Evolutionary conservation across 2,888 invertebrate species (phyloP).

Genomic region (Trichogramma dendrolimi): DNA sequence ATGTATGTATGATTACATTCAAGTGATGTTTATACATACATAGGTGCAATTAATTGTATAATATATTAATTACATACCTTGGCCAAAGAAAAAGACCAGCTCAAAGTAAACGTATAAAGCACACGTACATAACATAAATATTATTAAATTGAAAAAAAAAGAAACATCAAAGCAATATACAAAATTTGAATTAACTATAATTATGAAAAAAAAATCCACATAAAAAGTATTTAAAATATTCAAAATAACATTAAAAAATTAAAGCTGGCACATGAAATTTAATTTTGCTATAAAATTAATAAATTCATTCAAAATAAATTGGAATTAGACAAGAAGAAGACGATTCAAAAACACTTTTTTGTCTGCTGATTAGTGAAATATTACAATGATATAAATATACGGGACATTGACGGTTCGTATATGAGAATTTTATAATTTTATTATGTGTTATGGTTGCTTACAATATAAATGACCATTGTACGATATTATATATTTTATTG

Average conservation of each 20-base stretch:
- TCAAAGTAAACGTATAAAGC: conserved; percentile 2
- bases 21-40: not conserved
- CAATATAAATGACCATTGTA: too few species aligned
- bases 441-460: conserved; percentile 38
- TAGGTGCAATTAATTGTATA: conserved; percentile 1
- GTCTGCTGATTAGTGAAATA: conserved; percentile 40
- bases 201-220: conserved; percentile 11
- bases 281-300: conserved; percentile 11
- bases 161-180: conserved; percentile 35
- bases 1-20: too few species aligned
- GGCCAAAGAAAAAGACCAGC: conserved; percentile 21
- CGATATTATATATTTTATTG: conserved; percentile 44
- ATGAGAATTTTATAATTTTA: conserved; percentile 48
- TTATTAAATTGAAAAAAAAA: conserved; percentile 8
- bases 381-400: conserved; percentile 37
- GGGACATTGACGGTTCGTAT: conserved; percentile 40
- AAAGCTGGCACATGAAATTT: conserved; percentile 33
- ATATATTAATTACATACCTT: not conserved
- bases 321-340: conserved; percentile 1
- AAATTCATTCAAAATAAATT: conserved; percentile 27
- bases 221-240: conserved; percentile 35
- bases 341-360: conserved; percentile 29
- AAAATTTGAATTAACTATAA: conserved; percentile 15
- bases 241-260: conserved; percentile 11
- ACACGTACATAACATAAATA: not conserved